These are phyloP conservation scores for Monochamus alternatus DNA, from an alignment of 2,888 invertebrate genomes.

Conservation along the genomic window DNA sequence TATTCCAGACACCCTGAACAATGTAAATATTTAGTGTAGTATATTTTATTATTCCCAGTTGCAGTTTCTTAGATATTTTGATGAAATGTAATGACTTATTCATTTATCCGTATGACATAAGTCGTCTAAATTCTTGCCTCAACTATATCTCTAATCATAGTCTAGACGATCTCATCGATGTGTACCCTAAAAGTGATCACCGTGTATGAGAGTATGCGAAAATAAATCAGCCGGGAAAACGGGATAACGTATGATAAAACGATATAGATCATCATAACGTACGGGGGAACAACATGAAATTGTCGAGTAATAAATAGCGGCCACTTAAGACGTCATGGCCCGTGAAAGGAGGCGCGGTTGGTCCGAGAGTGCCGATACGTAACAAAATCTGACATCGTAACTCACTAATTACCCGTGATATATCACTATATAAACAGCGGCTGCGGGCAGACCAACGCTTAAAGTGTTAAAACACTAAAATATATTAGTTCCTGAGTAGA, in stretches of 20 bases:
- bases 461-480: constrained; percentile 70
- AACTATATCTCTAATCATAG: too few relatives aligned
- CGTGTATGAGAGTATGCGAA: constrained; percentile 43
- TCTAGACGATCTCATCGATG: too few relatives aligned
- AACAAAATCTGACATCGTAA: constrained; percentile 68
- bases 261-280: constrained; percentile 66
- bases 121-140: too few relatives aligned
- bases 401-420: constrained; percentile 70
- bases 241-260: constrained; percentile 63
- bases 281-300: constrained; percentile 64
- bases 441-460: constrained; percentile 66
- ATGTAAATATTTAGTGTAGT: too few relatives aligned
- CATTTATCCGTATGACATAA: too few relatives aligned
- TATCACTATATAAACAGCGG: constrained; percentile 70
- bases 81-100: too few relatives aligned
- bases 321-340: constrained; percentile 66
- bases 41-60: too few relatives aligned
- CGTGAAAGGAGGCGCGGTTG: constrained; percentile 65
- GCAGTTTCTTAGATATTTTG: too few relatives aligned
- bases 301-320: constrained; percentile 64
- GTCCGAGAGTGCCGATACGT: constrained; percentile 66
- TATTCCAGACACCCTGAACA: too few relatives aligned
- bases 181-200: too few relatives aligned
- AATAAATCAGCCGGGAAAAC: constrained; percentile 62
- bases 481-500: constrained; percentile 68